These are phyloP conservation scores for Tetramorium parvispinum DNA, from an alignment of 1,140 invertebrate genomes.

Conservation along the genomic window DNA sequence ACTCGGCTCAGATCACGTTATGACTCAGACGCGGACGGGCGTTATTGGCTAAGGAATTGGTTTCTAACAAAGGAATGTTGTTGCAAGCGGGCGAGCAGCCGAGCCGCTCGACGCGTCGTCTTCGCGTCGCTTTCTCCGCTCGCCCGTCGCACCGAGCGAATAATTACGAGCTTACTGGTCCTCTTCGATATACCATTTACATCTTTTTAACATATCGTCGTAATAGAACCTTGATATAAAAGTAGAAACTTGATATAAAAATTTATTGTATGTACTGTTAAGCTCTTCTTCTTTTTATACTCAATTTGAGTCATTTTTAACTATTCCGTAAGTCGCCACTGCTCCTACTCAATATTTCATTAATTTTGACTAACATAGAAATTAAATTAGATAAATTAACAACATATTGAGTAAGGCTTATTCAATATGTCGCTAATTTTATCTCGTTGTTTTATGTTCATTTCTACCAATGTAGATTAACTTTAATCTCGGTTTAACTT, in stretches of 20 bases:
- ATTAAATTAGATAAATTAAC: too few species aligned
- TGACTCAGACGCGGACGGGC: constrained; percentile 78
- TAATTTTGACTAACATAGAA: too few species aligned
- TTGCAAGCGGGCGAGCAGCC: constrained; percentile 54
- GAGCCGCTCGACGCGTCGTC: constrained; percentile 11
- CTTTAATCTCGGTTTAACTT: too few species aligned
- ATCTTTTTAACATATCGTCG: neutral
- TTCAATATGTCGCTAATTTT: too few species aligned
- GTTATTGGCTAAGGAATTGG: constrained; percentile 76
- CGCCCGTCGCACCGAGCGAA: neutral
- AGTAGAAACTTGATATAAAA: neutral
- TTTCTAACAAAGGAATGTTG: constrained; percentile 83
- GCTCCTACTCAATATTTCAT: too few species aligned
- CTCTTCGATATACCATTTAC: neutral
- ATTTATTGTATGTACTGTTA: neutral
- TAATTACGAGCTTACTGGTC: neutral
- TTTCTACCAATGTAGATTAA: too few species aligned
- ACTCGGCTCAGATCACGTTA: constrained; percentile 70
- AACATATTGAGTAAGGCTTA: too few species aligned
- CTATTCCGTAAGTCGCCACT: too few species aligned
- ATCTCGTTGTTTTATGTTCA: too few species aligned
- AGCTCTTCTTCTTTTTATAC: too few species aligned
- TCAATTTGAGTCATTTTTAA: too few species aligned
- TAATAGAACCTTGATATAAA: neutral
- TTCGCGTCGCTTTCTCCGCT: constrained; percentile 15